Conservation (phyloP, 1,140 invertebrate genomes). For the Leptinotarsa undecemlineata region DNA sequence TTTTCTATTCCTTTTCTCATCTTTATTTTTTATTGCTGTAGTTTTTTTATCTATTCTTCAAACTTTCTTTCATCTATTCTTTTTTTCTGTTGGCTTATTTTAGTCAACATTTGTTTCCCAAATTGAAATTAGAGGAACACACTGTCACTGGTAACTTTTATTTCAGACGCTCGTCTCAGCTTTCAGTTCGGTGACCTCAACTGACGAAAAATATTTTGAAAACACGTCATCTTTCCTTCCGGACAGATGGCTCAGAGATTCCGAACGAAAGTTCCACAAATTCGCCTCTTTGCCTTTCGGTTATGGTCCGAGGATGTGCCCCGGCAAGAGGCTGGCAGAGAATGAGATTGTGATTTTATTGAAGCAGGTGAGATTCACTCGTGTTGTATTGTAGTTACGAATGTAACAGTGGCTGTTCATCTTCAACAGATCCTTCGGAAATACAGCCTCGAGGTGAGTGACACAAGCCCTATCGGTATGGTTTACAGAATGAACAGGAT, state of each 20-base stretch:
- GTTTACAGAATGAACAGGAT: slow-evolving; percentile 51
- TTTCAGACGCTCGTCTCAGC: slow-evolving; percentile 57
- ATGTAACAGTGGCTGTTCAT: slow-evolving; percentile 10
- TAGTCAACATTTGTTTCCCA: too few species aligned
- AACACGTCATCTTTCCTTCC: slow-evolving; percentile 55
- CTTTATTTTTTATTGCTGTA: too few species aligned
- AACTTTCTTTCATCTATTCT: too few species aligned
- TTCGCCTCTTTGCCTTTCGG: slow-evolving; percentile 81
- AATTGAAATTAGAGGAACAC: too few species aligned
- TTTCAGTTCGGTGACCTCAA: slow-evolving; percentile 55
- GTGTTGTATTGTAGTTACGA: too few species aligned
- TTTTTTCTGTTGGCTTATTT: too few species aligned
- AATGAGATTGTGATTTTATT: slow-evolving; percentile 73
- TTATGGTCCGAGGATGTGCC: slow-evolving; percentile 78
- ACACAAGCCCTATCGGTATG: slow-evolving; percentile 43
- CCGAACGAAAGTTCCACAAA: slow-evolving; percentile 57
- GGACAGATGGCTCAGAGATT: slow-evolving; percentile 58
- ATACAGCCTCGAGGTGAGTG: slow-evolving; percentile 31
- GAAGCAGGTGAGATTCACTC: slow-evolving; percentile 53
- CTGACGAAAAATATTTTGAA: slow-evolving; percentile 56
- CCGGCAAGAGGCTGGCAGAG: slow-evolving; percentile 78
- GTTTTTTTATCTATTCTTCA: too few species aligned
- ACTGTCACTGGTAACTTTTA: too few species aligned
- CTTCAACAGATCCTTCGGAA: slow-evolving; percentile 40
- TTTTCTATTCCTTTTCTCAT: too few species aligned